phyloP scores from a whole-genome alignment of 1,140 invertebrate genomes.

The Musca vetustissima region DNA sequence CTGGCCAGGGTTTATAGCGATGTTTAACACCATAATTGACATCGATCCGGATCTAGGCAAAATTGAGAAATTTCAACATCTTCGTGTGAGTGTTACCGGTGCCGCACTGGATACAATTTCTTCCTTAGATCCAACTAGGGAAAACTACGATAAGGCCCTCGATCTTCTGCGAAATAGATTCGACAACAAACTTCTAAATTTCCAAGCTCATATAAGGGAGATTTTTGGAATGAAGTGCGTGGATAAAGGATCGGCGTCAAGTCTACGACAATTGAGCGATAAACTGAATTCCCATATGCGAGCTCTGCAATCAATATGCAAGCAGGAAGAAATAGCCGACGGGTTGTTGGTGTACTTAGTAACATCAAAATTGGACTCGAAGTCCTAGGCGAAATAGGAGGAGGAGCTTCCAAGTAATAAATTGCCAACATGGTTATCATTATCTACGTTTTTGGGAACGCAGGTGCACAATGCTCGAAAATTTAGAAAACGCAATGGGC shows the following conservation, averaged over 20 bases:
- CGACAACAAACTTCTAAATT: background rate
- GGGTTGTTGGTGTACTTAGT: background rate
- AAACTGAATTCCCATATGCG: slow-evolving; percentile 10
- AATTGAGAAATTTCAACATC: too few relatives aligned
- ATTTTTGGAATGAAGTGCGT: background rate
- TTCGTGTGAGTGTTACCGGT: too few relatives aligned
- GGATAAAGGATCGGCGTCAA: background rate
- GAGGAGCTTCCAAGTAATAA: background rate
- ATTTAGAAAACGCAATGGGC: background rate
- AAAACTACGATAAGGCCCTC: background rate
- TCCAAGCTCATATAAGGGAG: background rate
- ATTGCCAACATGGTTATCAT: background rate
- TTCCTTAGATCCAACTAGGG: too few relatives aligned
- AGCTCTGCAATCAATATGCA: background rate
- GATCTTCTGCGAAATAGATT: background rate
- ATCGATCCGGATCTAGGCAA: too few relatives aligned
- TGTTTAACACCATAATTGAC: too few relatives aligned
- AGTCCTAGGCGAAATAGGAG: slow-evolving; percentile 2
- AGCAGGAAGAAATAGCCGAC: slow-evolving; percentile 3
- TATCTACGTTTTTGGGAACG: background rate
- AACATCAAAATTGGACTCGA: background rate
- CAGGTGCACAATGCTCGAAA: slow-evolving; percentile 3
- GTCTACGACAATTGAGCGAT: slow-evolving; percentile 10
- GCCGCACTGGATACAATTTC: too few relatives aligned
- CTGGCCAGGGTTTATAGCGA: too few relatives aligned